Base-by-base conservation (phyloP, 2,797 vertebrate species). In the Bradypodion ventrale region DNA sequence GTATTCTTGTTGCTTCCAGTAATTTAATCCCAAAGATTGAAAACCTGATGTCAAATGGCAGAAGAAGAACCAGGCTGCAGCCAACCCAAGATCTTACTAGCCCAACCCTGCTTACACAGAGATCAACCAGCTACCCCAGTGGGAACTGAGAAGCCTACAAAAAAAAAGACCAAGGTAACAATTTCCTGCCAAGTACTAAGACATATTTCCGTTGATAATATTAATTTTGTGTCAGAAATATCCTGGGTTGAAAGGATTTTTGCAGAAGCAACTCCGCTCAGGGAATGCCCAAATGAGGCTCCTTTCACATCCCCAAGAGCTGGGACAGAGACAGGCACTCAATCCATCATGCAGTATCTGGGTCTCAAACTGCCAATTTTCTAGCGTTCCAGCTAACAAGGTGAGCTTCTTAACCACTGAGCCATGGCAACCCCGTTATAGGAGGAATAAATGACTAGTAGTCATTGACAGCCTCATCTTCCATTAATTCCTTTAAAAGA, bases 1-100 rank as follows among this genome's bases (percentile, higher is more conserved):
- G n/a, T 29, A 16, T 12, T 59, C 60, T 59, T 32, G 35, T 42
- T 80, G 37, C 72, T 66, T 80, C 69, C 59, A 72, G 42, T 12
- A 78, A 62, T 62, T 76, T 46, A 78, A 72, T 46, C 23, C 44
- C 56, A 74, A 74, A 78, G 21, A 15, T 46, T 65, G 16, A 85
- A 66, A 40, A 6, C 32, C n/a, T 79, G 60, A 63, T 46, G 73
- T 13, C 15, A 85, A 15, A 19, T 56, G 52, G 52, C 52, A 56
- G 21, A 40, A 40, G 21, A 40, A 40, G 37, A 69, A 6, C 40
- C 23, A 37, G 40, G 37, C 35, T 42, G 35, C 35, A 70, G 37
- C 21, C 10, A 23, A 9, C 23, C 68, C 13, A 42, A 70, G 1
- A 37, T 15, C 37, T 42, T 23, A 23, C 37, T 40, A 70, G 37